Evolutionary conservation across 1,140 invertebrate species (phyloP), one percentile per base, ranked within the genome.

Genomic region (Acromyrmex charruanus): DNA sequence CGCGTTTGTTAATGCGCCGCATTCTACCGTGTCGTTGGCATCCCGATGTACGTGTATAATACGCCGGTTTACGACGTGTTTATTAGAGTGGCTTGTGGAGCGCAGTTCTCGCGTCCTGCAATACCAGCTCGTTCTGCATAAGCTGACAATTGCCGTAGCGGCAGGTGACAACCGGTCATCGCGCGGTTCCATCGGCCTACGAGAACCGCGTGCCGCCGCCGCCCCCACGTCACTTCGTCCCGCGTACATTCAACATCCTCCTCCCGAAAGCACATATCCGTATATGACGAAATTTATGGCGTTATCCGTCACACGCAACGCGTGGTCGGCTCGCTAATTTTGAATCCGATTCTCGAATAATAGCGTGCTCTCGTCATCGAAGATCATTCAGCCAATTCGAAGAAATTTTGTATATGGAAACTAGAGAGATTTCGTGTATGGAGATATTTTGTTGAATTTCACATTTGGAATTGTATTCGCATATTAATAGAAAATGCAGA

Each of bases 301-400:
- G 88, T 88, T 88, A 91, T 93, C 87, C 91, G 91, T 92, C 91
- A 93, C 75, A 61, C 85, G 58, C 89, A 88, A 68, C 74, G 59
- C 75, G 49, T 55, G 63, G 82, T 51, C 69, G 66, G 65, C 31
- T 66, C 39, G 81, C 89, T 86, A 88, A 90, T 90, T 90, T 90
- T 82, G 49, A 89, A 85, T 85, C 61, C 44, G 77, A 84, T 89
- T 72, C 68, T 58, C 59, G 79, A 69, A 89, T 90, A 69, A 44
- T 10, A 80, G 77, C 89, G 69, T 59, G 59, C 25, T 49, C 35
- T 44, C 82, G 69, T 44, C 55, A 12, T 16, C 51, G 35, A 18
- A n/a, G 35, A 2, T 16, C 6, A 53, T 72, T 69, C 53, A 31
- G 0, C 12, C 10, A 28, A 28, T 1, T n/a, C 49, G 63, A 31